A percentile compares a stretch with the other conserved stretches of the same genome.
Conservation (phyloP, 2,797 vertebrate species). For the Anas acuta region DNA sequence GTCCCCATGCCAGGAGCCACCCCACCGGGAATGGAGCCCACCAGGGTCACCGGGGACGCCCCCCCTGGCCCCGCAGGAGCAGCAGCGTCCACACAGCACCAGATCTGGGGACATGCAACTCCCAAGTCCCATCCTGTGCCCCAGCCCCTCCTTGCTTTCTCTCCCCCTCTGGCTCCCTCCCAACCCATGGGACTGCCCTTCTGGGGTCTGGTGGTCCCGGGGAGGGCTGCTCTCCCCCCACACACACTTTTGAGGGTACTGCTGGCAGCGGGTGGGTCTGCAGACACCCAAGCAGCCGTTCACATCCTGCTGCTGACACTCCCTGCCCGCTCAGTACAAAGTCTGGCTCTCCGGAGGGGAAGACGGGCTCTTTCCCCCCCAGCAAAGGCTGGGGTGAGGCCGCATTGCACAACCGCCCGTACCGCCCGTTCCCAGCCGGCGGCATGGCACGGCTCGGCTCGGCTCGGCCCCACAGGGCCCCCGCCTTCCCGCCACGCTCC, state of each 20-base stretch:
- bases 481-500: neutral
- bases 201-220: neutral
- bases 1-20: neutral
- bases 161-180: neutral
- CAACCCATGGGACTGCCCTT: neutral
- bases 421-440: neutral
- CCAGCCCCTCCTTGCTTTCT: neutral
- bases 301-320: neutral
- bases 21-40: neutral
- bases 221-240: too few relatives aligned
- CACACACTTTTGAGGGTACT: neutral
- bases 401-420: neutral
- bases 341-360: neutral
- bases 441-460: neutral
- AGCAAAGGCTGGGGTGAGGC: slow-evolving; percentile 7
- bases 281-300: neutral
- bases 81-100: neutral
- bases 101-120: too few relatives aligned
- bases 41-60: neutral
- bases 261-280: neutral
- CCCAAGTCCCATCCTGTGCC: neutral
- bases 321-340: neutral
- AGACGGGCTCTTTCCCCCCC: neutral
- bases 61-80: neutral
- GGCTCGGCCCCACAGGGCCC: neutral